Evolutionary conservation across 2,113 vertebrate genomes (phyloP).

Genomic region (Solea solea): DNA sequence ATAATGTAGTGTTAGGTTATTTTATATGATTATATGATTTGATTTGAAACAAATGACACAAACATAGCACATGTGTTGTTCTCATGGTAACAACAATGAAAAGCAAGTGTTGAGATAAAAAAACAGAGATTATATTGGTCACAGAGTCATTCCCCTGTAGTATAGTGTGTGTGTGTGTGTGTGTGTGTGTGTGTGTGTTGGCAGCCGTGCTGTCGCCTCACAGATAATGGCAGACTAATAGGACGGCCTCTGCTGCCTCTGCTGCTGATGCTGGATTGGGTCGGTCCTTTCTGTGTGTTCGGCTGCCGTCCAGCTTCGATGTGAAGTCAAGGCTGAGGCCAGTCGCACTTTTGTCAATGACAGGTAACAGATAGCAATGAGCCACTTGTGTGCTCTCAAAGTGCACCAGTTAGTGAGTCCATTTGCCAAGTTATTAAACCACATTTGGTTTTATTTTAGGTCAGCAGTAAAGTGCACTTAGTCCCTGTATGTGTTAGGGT

Average conservation of each 20-base stretch:
- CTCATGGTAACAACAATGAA: too few relatives aligned
- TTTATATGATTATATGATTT: too few relatives aligned
- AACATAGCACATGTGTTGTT: too few relatives aligned
- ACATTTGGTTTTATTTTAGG: constrained; percentile 79
- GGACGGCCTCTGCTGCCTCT: constrained; percentile 58
- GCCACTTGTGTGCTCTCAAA: constrained; percentile 72
- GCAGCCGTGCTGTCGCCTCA: constrained; percentile 70
- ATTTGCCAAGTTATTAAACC: constrained; percentile 79
- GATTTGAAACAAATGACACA: too few relatives aligned
- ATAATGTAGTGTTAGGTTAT: too few relatives aligned
- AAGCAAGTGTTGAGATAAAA: too few relatives aligned
- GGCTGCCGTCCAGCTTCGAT: constrained; percentile 55
- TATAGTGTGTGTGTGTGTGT: constrained; percentile 1
- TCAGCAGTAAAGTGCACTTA: constrained; percentile 77
- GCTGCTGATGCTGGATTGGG: constrained; percentile 40
- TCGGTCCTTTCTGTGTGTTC: constrained; percentile 53
- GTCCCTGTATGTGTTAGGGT: constrained; percentile 59
- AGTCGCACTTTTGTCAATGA: constrained; percentile 71
- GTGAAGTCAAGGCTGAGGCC: constrained; percentile 52
- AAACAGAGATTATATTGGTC: too few relatives aligned
- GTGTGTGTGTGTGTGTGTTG: constrained; percentile 53
- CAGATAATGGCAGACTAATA: constrained; percentile 78
- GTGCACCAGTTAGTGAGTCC: constrained; percentile 77
- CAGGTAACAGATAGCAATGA: constrained; percentile 71
- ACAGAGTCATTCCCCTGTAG: too few relatives aligned